Evolutionary conservation across 2,113 vertebrate species (phyloP).

Genomic region (Emydocephalus ijimae): DNA sequence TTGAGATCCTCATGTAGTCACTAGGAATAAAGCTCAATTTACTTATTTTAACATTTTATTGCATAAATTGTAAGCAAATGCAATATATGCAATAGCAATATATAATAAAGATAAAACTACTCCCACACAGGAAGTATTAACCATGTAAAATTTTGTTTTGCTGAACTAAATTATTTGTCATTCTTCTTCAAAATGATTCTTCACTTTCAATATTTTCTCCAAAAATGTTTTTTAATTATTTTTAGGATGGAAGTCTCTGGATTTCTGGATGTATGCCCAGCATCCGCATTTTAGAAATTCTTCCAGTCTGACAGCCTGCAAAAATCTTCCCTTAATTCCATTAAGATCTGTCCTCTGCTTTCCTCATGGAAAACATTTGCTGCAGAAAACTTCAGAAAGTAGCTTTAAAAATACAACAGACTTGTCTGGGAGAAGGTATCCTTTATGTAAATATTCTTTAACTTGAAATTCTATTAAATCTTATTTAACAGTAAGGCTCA

Average conservation of each 20-base stretch:
- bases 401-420: not conserved
- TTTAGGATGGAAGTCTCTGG: slow-evolving; percentile 27
- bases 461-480: not conserved
- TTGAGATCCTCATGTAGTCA: not conserved
- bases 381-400: not conserved
- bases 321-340: not conserved
- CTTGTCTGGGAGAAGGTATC: not conserved
- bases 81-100: not conserved
- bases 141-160: not conserved
- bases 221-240: not conserved
- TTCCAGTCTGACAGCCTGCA: not conserved
- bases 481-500: not conserved
- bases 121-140: not conserved
- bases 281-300: not conserved
- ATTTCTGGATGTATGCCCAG: slow-evolving; percentile 6
- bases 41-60: not conserved
- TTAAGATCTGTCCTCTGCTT: not conserved
- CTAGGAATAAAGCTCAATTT: not conserved
- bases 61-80: not conserved
- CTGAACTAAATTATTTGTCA: not conserved
- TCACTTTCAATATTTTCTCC: not conserved
- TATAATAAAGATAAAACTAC: not conserved
- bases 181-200: not conserved
- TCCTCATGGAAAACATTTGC: not conserved
- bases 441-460: not conserved